phyloP scores from a whole-genome alignment of 2,888 invertebrate species.

The Drosophila parthenogenetica region DNA sequence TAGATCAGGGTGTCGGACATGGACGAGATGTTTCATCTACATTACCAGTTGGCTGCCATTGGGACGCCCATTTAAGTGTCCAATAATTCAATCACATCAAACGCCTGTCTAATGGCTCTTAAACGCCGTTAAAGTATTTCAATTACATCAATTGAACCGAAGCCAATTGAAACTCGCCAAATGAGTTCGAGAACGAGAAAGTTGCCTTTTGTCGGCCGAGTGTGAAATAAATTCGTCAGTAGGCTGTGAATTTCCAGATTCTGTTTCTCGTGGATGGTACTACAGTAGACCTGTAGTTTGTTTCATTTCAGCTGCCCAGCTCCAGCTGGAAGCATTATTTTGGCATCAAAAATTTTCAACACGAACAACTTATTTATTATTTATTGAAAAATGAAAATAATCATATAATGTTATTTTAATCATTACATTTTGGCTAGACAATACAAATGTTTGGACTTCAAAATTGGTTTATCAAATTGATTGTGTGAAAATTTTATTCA shows the following conservation, averaged over 20 bases:
- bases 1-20: constrained; percentile 11
- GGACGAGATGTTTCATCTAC: constrained; percentile 33
- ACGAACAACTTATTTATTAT: neutral
- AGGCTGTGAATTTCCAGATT: constrained; percentile 40
- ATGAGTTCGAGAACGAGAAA: constrained; percentile 57
- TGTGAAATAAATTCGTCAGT: constrained; percentile 33
- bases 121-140: constrained; percentile 75
- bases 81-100: constrained; percentile 80
- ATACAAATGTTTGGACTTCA: constrained; percentile 8
- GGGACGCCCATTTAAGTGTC: constrained; percentile 79
- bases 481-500: constrained; percentile 11
- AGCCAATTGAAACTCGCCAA: constrained; percentile 13
- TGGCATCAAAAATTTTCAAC: constrained; percentile 37
- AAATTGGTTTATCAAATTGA: constrained; percentile 15
- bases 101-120: constrained; percentile 73
- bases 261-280: neutral
- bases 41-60: constrained; percentile 37
- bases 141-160: constrained; percentile 70
- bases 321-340: constrained; percentile 35
- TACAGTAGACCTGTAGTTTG: neutral
- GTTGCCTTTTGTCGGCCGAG: constrained; percentile 40
- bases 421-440: neutral
- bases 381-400: constrained; percentile 1
- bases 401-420: neutral
- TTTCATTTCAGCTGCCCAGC: constrained; percentile 39